phyloP scores from a whole-genome alignment of 2,113 vertebrate genomes.

The Oophaga pumilio region DNA sequence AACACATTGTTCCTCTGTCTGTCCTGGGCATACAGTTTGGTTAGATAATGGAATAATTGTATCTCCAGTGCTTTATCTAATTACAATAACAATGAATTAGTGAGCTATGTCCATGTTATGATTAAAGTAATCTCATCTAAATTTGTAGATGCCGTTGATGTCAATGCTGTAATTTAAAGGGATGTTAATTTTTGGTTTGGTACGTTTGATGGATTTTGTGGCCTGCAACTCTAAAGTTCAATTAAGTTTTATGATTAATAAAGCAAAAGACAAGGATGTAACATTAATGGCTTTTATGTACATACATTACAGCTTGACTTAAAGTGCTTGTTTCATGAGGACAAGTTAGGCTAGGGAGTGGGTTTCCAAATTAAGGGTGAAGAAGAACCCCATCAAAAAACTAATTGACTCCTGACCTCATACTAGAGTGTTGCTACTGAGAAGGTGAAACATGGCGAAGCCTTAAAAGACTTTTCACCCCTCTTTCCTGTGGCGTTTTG shows the following conservation, averaged over 20 bases:
- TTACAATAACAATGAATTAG: constrained; percentile 17
- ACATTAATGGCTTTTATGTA: background rate
- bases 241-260: background rate
- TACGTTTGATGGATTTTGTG: background rate
- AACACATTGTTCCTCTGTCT: background rate
- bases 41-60: constrained; percentile 26
- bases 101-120: constrained; percentile 8
- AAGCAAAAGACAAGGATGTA: background rate
- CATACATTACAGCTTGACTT: background rate
- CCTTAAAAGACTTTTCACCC: no score
- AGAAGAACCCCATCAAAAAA: no score
- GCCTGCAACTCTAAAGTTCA: background rate
- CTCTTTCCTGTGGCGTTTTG: no score
- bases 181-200: background rate
- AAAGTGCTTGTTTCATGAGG: no score
- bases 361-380: no score
- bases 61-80: background rate
- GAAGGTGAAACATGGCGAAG: no score
- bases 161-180: constrained; percentile 13
- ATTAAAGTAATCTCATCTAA: constrained; percentile 19
- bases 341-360: no score
- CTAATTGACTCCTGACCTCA: no score
- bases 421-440: no score
- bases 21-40: background rate
- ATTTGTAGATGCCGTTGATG: background rate